These are phyloP conservation scores for Carabus problematicus DNA, from an alignment of 2,888 invertebrate species.

Conservation along the genomic window DNA sequence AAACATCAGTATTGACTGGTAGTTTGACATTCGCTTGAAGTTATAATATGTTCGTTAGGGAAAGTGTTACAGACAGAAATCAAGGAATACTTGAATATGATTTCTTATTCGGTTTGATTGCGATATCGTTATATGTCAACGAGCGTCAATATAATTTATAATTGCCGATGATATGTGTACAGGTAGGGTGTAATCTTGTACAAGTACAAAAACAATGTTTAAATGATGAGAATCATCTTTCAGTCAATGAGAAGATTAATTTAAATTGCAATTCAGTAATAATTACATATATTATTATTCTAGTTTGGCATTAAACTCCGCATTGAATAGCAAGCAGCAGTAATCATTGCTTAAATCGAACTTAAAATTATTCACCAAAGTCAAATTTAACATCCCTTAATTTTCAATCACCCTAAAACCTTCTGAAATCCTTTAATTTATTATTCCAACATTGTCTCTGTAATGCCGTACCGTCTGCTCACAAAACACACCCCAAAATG, in stretches of 20 bases:
- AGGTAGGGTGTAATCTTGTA: not conserved
- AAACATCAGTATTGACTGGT: not conserved
- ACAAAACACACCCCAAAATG: not conserved
- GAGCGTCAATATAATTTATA: not conserved
- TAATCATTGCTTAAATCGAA: too few relatives aligned
- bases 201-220: not conserved
- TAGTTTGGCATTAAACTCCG: not conserved
- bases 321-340: not conserved
- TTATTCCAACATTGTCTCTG: slow-evolving; percentile 1
- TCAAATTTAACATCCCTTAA: not conserved
- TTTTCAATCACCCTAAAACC: not conserved
- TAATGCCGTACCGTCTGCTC: not conserved
- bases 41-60: not conserved
- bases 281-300: slow-evolving; percentile 16
- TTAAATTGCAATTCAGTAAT: not conserved
- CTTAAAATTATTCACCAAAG: not conserved
- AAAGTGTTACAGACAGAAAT: too few relatives aligned
- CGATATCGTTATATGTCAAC: too few relatives aligned
- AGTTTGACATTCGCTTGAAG: not conserved
- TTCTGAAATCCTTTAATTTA: slow-evolving; percentile 4
- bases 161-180: not conserved
- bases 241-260: slow-evolving; percentile 11
- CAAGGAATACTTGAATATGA: not conserved
- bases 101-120: too few relatives aligned
- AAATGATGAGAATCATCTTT: not conserved